Base-by-base conservation (phyloP, 2,797 vertebrate genomes). In the Semotilus atromaculatus region DNA sequence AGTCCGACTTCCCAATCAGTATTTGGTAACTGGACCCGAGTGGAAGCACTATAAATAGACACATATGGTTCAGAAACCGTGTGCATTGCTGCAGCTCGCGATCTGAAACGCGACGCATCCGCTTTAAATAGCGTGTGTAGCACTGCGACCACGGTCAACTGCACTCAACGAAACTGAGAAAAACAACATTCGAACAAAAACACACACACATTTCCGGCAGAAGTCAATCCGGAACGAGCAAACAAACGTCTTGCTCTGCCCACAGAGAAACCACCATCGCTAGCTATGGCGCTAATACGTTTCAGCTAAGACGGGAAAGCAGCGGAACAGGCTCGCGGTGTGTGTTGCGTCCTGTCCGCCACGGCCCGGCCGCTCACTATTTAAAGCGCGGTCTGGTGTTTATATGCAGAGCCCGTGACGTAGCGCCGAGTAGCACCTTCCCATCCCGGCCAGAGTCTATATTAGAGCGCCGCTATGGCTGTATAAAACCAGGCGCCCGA, bases 381-480 rank as follows among this genome's bases (percentile, higher is more conserved):
- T 98, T 98, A 98, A 98, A 97, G 97, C 96, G 88, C 95, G 90
- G 95, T 94, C 94, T 95, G 96, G 94, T 94, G 96, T 97, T 97
- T 98, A 98, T 98, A 98, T 96, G 96, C 95, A 94, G 96, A 96
- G 96, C 94, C 96, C 90, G 94, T 97, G 97, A 99, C 98, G 98
- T 98, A 97, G 95, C 94, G 94, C 93, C 94, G 96, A 95, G 95
- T 96, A 97, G 96, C 97, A 96, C 98, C 97, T 96, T 97, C 97
- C 97, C 97, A 97, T 97, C 96, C 94, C 96, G 93, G 96, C 92
- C 96, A 96, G 45, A 48, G 97, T 97, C 97, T 98, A 98, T 98
- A 98, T 98, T 98, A 98, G 97, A 97, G 96, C 96, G 96, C 95
- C 95, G 97, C 96, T 95, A 98, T 97, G 96, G 97, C 97, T 92